phyloP scores from a whole-genome alignment of 1,140 invertebrate genomes.

The Apolygus lucorum region DNA sequence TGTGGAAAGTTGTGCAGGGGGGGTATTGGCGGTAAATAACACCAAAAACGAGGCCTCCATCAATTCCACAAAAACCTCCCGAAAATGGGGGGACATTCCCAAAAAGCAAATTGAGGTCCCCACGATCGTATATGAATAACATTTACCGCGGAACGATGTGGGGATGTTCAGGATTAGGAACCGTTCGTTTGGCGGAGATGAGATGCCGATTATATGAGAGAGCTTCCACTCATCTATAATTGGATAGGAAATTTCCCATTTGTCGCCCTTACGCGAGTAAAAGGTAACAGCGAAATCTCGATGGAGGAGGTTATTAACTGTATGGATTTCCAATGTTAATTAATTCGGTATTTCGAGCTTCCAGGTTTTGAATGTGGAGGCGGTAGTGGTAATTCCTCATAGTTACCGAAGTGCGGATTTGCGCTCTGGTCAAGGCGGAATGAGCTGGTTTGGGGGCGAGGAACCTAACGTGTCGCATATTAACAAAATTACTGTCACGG shows the following conservation, averaged over 20 bases:
- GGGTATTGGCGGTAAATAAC: conserved; percentile 1
- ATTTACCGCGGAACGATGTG: neutral
- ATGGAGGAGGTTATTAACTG: neutral
- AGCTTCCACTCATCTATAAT: conserved; percentile 7
- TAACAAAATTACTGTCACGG: too few relatives aligned
- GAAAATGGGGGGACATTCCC: neutral
- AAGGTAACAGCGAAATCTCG: neutral
- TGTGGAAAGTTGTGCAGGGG: too few relatives aligned
- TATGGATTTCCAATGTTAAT: neutral
- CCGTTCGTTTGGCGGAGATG: too few relatives aligned
- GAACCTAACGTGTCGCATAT: too few relatives aligned
- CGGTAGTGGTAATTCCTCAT: too few relatives aligned
- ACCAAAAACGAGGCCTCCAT: neutral
- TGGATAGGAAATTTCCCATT: conserved; percentile 16
- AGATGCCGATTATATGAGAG: neutral
- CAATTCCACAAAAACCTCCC: neutral
- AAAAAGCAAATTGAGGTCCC: neutral
- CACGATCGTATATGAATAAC: conserved; percentile 7
- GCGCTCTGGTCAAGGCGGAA: too few relatives aligned
- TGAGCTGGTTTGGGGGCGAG: too few relatives aligned
- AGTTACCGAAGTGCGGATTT: too few relatives aligned
- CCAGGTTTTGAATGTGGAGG: neutral
- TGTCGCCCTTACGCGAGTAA: too few relatives aligned
- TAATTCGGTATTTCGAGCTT: neutral
- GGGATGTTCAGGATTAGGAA: neutral